Percentiles rank a stretch among this genome's conserved stretches.
These are phyloP conservation scores for Gisinianus flammeolus DNA, from an alignment of 2,888 invertebrate genomes.

Conservation along the genomic window DNA sequence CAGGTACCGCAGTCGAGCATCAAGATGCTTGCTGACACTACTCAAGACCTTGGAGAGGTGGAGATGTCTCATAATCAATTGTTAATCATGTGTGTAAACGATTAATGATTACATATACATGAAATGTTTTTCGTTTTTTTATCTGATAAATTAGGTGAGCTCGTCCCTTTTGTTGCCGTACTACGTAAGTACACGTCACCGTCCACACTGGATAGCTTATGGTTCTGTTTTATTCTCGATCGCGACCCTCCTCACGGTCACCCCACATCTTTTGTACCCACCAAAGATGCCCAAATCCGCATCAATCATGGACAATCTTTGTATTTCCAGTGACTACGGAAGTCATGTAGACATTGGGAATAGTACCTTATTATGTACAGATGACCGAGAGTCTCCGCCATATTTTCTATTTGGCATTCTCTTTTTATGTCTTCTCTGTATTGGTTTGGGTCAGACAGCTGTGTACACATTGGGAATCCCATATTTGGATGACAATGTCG, in stretches of 20 bases:
- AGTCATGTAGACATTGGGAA: conserved; percentile 2
- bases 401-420: conserved; percentile 80
- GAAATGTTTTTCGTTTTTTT: neutral
- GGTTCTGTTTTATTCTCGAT: conserved; percentile 88
- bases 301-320: conserved; percentile 51
- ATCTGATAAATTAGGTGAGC: conserved; percentile 65
- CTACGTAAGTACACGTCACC: conserved; percentile 87
- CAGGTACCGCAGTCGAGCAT: no score
- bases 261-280: conserved; percentile 76
- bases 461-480: conserved; percentile 91
- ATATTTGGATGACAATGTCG: conserved; percentile 92
- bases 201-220: conserved; percentile 92
- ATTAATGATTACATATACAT: neutral
- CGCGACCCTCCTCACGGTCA: conserved; percentile 82
- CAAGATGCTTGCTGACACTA: no score
- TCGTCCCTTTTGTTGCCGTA: conserved; percentile 81
- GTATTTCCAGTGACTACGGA: conserved; percentile 31
- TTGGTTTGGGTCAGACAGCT: conserved; percentile 91
- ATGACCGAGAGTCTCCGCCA: conserved; percentile 34
- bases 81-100: neutral
- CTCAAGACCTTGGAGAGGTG: no score
- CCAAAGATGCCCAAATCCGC: conserved; percentile 45
- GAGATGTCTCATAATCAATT: no score
- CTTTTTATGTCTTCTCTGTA: conserved; percentile 83
- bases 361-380: conserved; percentile 12